phyloP scores from a whole-genome alignment of 2,113 vertebrate species.

The Grallaria varia region DNA sequence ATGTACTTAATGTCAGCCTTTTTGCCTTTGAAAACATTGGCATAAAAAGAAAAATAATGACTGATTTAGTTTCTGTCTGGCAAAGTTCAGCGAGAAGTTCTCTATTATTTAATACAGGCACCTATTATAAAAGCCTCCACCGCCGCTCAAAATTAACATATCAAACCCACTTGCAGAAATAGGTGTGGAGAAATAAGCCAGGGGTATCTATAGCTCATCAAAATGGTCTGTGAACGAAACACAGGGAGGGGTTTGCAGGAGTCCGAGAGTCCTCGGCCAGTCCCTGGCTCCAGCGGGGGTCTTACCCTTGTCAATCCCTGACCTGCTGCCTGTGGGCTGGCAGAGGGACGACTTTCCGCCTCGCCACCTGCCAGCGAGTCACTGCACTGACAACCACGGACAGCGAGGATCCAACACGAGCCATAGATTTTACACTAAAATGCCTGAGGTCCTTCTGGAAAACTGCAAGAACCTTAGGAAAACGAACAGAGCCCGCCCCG shows the following conservation, averaged over 20 bases:
- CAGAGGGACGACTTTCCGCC: accelerated
- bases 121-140: background rate
- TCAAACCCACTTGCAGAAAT: background rate
- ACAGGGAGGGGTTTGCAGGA: background rate
- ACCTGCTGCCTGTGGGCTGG: background rate
- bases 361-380: background rate
- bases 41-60: background rate
- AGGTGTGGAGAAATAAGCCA: background rate
- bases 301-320: background rate
- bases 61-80: background rate
- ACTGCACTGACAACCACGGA: accelerated
- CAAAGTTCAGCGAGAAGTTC: background rate
- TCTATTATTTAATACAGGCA: background rate
- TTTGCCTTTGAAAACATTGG: background rate
- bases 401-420: accelerated
- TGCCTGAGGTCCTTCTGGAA: background rate
- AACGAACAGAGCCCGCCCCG: background rate
- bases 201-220: background rate
- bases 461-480: background rate
- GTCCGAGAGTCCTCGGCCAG: too few relatives aligned
- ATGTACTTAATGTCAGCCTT: background rate
- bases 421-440: background rate
- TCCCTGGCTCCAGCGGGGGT: background rate
- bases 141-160: accelerated
- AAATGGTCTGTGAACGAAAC: background rate